These are phyloP conservation scores for Tipula lateralis DNA, from an alignment of 2,888 invertebrate species.

Conservation along the genomic window DNA sequence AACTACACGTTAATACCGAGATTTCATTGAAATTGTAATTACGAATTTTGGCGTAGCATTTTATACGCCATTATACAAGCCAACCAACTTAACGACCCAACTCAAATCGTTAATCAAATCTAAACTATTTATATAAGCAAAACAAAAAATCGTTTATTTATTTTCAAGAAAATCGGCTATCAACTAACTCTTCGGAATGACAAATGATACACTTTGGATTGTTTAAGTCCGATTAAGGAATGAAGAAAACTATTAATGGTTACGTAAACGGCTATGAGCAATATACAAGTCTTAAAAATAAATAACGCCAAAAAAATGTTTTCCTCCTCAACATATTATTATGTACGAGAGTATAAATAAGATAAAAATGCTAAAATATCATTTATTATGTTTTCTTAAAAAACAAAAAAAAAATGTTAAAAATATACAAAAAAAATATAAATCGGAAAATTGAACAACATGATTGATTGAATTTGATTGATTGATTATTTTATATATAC, in stretches of 20 bases:
- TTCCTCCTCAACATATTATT: not conserved
- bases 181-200: not conserved
- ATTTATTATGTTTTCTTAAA: not conserved
- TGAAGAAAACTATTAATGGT: not conserved
- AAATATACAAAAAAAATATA: not conserved
- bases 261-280: not conserved
- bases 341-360: not conserved
- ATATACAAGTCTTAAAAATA: not conserved
- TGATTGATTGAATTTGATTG: slow-evolving; percentile 19
- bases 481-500: not conserved
- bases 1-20: not conserved
- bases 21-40: not conserved
- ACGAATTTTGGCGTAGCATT: not conserved
- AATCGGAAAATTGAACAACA: slow-evolving; percentile 24
- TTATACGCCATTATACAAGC: not conserved
- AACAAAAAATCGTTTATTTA: not conserved
- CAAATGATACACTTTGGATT: not conserved
- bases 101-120: not conserved
- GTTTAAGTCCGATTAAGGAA: not conserved
- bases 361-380: slow-evolving; percentile 5
- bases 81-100: not conserved
- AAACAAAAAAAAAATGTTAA: not conserved
- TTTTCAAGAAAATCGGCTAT: not conserved
- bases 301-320: not conserved
- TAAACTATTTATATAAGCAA: not conserved